Conservation (phyloP, 2,113 vertebrate species). For the Poeciliopsis turrubarensis region DNA sequence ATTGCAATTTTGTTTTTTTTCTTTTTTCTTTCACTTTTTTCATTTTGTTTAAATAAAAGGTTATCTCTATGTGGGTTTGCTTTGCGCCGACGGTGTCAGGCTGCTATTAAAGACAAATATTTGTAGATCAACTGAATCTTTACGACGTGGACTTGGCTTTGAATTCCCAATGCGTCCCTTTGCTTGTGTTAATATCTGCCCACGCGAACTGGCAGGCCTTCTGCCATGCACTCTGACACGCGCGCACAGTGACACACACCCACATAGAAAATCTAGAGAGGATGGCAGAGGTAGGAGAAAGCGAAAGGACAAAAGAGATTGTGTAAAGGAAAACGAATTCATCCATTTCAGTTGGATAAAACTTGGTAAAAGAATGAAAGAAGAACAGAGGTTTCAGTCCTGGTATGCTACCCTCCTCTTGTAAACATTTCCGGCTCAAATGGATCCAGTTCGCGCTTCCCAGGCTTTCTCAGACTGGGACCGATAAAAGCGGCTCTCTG, state of each 20-base stretch:
- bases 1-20: not conserved
- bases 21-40: too few relatives aligned
- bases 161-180: slow-evolving; percentile 19
- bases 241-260: slow-evolving; percentile 12
- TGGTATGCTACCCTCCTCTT: slow-evolving; percentile 7
- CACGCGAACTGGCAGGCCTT: slow-evolving; percentile 52
- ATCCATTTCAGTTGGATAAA: slow-evolving; percentile 46
- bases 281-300: not conserved
- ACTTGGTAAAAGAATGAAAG: slow-evolving; percentile 32
- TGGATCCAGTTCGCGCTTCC: slow-evolving; percentile 43
- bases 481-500: slow-evolving; percentile 16
- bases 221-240: not conserved
- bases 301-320: slow-evolving; percentile 42
- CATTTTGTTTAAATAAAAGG: not conserved
- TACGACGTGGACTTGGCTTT: slow-evolving; percentile 35
- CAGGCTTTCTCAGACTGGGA: slow-evolving; percentile 11
- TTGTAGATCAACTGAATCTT: slow-evolving; percentile 5
- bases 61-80: not conserved
- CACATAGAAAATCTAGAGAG: not conserved
- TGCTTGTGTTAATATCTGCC: slow-evolving; percentile 49
- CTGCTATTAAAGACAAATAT: not conserved
- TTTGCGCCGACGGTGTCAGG: not conserved
- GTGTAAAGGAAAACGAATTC: slow-evolving; percentile 47
- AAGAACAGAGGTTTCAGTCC: not conserved
- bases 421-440: slow-evolving; percentile 61